These are phyloP conservation scores for Umimayanthus kanabou DNA, from an alignment of 92 coral and sea anemone species.

Conservation along the genomic window DNA sequence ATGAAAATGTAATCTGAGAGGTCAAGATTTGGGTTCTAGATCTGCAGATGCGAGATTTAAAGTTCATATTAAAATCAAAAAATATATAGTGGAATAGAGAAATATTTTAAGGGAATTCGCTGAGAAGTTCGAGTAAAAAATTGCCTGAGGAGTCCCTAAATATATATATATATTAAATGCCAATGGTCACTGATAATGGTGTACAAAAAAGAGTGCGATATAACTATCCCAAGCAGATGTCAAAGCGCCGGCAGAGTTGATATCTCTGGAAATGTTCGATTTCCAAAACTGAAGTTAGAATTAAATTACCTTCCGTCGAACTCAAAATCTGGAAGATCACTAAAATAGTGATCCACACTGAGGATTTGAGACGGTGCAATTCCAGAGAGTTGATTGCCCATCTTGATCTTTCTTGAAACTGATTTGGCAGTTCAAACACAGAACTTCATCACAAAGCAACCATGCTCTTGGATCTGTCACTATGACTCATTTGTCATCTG, in stretches of 20 bases:
- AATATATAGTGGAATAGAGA: too few species aligned
- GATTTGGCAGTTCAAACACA: neutral
- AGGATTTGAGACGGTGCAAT: slow-evolving; percentile 97
- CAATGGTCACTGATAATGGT: too few species aligned
- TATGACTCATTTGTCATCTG: neutral
- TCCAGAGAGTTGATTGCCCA: slow-evolving; percentile 96
- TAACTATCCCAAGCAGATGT: too few species aligned
- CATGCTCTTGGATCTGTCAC: neutral
- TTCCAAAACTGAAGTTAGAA: neutral
- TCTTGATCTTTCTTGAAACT: slow-evolving; percentile 21
- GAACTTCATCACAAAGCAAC: neutral
- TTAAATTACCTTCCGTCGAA: slow-evolving; percentile 82
- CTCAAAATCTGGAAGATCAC: slow-evolving; percentile 87
- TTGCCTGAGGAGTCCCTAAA: too few species aligned
- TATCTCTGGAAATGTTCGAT: neutral
- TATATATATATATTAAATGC: too few species aligned
- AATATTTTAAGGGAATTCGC: too few species aligned
- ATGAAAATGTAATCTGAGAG: too few species aligned
- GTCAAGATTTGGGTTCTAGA: too few species aligned
- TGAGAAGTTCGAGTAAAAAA: too few species aligned
- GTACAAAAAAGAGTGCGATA: neutral
- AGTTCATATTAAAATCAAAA: too few species aligned
- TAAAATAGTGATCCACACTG: slow-evolving; percentile 94
- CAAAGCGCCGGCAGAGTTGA: too few species aligned
- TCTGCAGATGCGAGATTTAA: too few species aligned